Conservation (phyloP, 2,888 invertebrate species). For the Bembecia ichneumoniformis region DNA sequence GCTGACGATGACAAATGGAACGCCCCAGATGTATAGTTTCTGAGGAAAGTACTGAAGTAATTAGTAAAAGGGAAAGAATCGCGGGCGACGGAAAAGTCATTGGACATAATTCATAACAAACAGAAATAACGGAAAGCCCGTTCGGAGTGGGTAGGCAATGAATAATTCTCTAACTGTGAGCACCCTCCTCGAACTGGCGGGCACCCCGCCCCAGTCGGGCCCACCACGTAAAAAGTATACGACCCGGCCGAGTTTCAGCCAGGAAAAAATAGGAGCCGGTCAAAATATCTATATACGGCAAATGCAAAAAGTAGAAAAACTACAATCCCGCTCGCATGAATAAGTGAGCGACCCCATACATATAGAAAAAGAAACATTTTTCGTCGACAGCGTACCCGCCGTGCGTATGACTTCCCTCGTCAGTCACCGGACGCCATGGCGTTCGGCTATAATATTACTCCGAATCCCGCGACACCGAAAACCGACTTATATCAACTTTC, state of each 20-base stretch:
- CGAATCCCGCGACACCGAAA: not conserved
- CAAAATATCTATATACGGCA: constrained; percentile 68
- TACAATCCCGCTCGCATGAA: constrained; percentile 68
- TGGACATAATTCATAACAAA: constrained; percentile 72
- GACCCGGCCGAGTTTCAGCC: constrained; percentile 65
- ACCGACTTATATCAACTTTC: constrained; percentile 24
- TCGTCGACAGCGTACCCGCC: no score
- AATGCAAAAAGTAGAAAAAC: constrained; percentile 58
- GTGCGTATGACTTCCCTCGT: no score
- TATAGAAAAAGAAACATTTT: constrained; percentile 34
- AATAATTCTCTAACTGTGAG: constrained; percentile 71
- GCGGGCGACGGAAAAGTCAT: constrained; percentile 62
- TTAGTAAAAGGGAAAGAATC: constrained; percentile 65
- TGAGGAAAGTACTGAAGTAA: constrained; percentile 50
- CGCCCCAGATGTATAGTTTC: constrained; percentile 47
- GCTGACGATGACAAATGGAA: not conserved
- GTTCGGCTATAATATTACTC: not conserved
- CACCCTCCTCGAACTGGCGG: constrained; percentile 41
- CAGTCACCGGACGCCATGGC: no score
- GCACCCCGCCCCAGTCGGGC: constrained; percentile 27
- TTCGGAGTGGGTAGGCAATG: constrained; percentile 70
- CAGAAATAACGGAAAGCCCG: constrained; percentile 70
- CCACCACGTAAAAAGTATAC: constrained; percentile 66
- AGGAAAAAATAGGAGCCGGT: constrained; percentile 65
- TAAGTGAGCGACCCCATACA: constrained; percentile 68